These are phyloP conservation scores for Drosophila kurseongensis DNA, from an alignment of 1,140 invertebrate species.

Conservation along the genomic window DNA sequence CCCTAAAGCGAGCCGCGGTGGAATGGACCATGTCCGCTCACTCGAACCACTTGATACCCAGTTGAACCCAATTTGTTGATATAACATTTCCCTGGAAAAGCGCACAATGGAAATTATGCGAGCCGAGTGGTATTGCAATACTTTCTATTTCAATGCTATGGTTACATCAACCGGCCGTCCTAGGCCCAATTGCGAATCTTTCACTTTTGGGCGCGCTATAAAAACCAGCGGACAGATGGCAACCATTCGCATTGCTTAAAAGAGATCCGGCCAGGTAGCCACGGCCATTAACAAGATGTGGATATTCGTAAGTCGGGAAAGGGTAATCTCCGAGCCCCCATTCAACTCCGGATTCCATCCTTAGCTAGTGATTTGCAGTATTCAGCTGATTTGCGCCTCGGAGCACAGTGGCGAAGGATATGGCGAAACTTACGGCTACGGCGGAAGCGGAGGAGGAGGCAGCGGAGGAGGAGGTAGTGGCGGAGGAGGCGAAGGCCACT, in stretches of 20 bases:
- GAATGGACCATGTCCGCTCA: constrained; percentile 45
- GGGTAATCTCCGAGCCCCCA: background rate
- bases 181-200: constrained; percentile 70
- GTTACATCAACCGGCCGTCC: constrained; percentile 71
- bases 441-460: constrained; percentile 36
- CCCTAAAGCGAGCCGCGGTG: constrained; percentile 56
- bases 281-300: constrained; percentile 46
- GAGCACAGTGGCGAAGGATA: constrained; percentile 42
- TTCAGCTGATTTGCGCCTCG: constrained; percentile 62
- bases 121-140: constrained; percentile 69
- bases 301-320: constrained; percentile 58
- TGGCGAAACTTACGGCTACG: constrained; percentile 26
- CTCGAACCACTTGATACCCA: constrained; percentile 69
- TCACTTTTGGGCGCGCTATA: constrained; percentile 64
- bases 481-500: constrained; percentile 25
- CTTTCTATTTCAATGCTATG: constrained; percentile 82
- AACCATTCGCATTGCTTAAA: constrained; percentile 57
- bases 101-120: constrained; percentile 79
- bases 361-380: constrained; percentile 56
- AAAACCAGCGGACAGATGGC: constrained; percentile 38
- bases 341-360: background rate
- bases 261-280: constrained; percentile 27
- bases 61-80: constrained; percentile 79
- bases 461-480: constrained; percentile 7
- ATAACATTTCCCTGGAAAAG: constrained; percentile 74